These are phyloP conservation scores for Nothobranchius kuhntae DNA, from an alignment of 2,113 vertebrate genomes.

Conservation along the genomic window DNA sequence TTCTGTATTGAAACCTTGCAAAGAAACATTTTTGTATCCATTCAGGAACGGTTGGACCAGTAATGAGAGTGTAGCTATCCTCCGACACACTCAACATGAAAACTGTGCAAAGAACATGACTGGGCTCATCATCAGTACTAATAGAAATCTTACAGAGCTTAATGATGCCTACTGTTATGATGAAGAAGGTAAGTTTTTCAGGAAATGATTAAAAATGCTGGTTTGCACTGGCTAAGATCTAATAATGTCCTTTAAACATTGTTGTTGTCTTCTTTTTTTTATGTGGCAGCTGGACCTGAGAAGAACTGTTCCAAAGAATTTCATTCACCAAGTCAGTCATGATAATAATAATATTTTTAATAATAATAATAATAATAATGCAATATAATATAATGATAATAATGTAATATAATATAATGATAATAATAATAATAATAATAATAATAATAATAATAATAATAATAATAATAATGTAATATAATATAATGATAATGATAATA, in stretches of 20 bases:
- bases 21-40: conserved; percentile 3
- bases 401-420: too few relatives aligned
- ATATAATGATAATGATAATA: too few relatives aligned
- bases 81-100: conserved; percentile 75
- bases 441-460: too few relatives aligned
- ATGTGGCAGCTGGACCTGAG: conserved; percentile 17
- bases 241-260: background rate
- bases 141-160: rapidly evolving
- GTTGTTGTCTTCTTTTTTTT: background rate
- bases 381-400: too few relatives aligned
- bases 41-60: conserved; percentile 86
- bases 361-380: too few relatives aligned
- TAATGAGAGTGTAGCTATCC: conserved; percentile 73
- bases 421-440: too few relatives aligned
- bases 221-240: background rate
- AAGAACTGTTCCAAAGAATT: background rate
- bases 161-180: conserved; percentile 89
- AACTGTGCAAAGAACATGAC: conserved; percentile 83
- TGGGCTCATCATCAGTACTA: conserved; percentile 70
- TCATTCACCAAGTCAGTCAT: conserved; percentile 30
- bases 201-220: background rate
- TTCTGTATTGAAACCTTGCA: too few relatives aligned
- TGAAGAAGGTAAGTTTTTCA: conserved; percentile 75
- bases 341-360: too few relatives aligned
- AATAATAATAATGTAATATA: too few relatives aligned